Evolutionary conservation across 2,113 vertebrate species (phyloP), one percentile per base, ranked within the genome.

Genomic region (Corythornis cristatus): DNA sequence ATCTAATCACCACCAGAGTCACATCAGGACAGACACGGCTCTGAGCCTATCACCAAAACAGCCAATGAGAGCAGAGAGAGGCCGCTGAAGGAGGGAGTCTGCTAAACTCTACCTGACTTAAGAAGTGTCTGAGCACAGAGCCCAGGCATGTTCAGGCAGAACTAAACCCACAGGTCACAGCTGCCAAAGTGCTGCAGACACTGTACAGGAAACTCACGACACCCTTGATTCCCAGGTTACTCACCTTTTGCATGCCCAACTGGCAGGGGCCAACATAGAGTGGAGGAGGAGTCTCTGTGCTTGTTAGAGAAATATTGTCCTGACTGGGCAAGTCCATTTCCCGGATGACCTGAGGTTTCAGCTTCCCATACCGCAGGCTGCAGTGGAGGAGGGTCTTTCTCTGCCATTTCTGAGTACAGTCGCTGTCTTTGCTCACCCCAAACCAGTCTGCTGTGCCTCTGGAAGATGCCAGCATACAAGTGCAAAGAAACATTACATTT

Each of bases 371-470:
- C 62, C 99, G 98, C 96, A 99, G 96, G 97, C 99, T 99, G 98
- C 99, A 99, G 97, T 99, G 99, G 9, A 99, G 98, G 43, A 99
- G 98, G 97, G 99, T 99, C 97, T 99, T 99, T 93, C 99, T 98
- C 96, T 99, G 99, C 99, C 99, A 99, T 89, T 99, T 99, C 97
- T 99, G 99, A 10, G 99, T 99, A 26, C 99, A 97, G 3, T 99
- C 99, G 0, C 98, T 98, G 46, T 99, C 99, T 95, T 99, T 99
- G 91, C 99, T 99, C 90, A 99, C 98, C 51, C 99, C 99, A 68
- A 99, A 99, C 99, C 99, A 99, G 97, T 99, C 99, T 0, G 99
- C 99, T 1, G 99, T 99, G 92, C 99, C 99, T 98, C 99, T 99
- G 97, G 88, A 90, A 96, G 67, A 96, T 93, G 89, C 60, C 93